Percentiles rank a stretch among this genome's conserved stretches.
phyloP scores from a whole-genome alignment of 2,888 invertebrate genomes.

The Chloromyia formosa region DNA sequence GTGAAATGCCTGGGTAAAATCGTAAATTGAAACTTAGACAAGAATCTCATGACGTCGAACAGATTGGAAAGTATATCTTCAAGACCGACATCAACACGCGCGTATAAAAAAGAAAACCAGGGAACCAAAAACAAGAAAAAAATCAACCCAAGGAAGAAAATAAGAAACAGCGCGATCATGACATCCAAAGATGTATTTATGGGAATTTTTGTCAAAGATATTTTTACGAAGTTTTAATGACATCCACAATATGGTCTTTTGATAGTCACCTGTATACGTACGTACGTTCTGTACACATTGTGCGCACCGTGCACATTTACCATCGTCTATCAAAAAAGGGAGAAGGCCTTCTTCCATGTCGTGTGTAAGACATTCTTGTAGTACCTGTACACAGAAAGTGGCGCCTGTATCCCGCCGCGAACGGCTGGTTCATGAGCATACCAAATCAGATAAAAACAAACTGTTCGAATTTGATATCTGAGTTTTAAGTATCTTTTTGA shows the following conservation, averaged over 20 bases:
- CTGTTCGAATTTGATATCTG: constrained; percentile 17
- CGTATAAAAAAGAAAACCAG: too few species aligned
- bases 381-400: constrained; percentile 53
- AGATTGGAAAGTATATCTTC: constrained; percentile 31
- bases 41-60: constrained; percentile 6
- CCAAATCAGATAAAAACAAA: constrained; percentile 48
- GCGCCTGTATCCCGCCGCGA: constrained; percentile 64
- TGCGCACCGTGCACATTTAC: too few species aligned
- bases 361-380: not conserved
- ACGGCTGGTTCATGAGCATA: constrained; percentile 61
- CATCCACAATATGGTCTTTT: constrained; percentile 16
- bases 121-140: too few species aligned
- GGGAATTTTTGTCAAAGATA: constrained; percentile 43
- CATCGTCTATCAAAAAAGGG: too few species aligned
- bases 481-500: constrained; percentile 10
- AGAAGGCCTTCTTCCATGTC: too few species aligned
- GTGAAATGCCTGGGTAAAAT: constrained; percentile 33
- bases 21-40: constrained; percentile 38
- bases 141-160: too few species aligned
- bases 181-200: constrained; percentile 34
- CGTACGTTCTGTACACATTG: not conserved
- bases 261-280: constrained; percentile 36
- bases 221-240: constrained; percentile 42
- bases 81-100: too few species aligned
- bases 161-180: constrained; percentile 6